Conservation (phyloP, 2,113 vertebrate genomes). For the Pituophis catenifer region DNA sequence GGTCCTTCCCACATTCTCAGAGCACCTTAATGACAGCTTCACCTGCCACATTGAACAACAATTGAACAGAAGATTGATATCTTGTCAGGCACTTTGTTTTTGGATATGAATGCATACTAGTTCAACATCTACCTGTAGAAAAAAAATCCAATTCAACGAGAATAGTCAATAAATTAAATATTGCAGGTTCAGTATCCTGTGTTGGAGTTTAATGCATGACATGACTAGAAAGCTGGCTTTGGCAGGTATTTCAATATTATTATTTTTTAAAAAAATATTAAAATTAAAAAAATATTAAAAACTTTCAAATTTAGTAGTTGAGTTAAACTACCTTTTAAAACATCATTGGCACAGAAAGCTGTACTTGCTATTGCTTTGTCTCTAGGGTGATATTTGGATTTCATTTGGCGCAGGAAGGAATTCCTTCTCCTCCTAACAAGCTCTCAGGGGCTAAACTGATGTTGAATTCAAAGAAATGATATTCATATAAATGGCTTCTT, state of each 20-base stretch:
- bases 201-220: not conserved
- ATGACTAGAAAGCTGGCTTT: not conserved
- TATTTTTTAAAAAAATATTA: too few relatives aligned
- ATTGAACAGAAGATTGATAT: not conserved
- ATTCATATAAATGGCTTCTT: accelerated
- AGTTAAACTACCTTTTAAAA: not conserved
- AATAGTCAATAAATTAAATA: not conserved
- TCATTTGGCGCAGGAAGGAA: not conserved
- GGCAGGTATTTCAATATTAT: not conserved
- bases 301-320: not conserved
- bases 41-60: not conserved
- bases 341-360: not conserved
- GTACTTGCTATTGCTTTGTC: not conserved
- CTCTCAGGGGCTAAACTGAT: not conserved
- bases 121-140: not conserved
- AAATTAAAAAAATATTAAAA: too few relatives aligned
- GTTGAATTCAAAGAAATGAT: not conserved
- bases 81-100: not conserved
- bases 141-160: not conserved
- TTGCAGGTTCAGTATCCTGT: not conserved
- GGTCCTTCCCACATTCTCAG: not conserved
- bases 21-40: not conserved
- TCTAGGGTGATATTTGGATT: not conserved
- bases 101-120: not conserved
- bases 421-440: not conserved